phyloP scores from a whole-genome alignment of 2,797 vertebrate species.

The Microtus obscurus region DNA sequence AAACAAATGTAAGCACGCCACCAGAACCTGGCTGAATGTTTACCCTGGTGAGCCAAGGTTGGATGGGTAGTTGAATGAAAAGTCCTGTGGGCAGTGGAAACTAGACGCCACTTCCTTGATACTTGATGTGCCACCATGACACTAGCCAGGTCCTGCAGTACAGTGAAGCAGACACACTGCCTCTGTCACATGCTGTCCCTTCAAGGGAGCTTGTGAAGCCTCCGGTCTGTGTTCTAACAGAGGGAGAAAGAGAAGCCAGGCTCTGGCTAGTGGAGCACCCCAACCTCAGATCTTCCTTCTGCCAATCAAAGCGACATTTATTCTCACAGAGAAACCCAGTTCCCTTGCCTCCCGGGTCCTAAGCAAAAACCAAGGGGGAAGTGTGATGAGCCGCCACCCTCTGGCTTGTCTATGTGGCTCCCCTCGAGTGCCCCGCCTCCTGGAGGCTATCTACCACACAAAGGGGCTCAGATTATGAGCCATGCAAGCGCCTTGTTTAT shows the following conservation, averaged over 20 bases:
- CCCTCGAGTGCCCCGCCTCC: neutral
- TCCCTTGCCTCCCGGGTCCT: neutral
- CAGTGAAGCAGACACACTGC: neutral
- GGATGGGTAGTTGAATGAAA: neutral
- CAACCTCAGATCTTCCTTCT: neutral
- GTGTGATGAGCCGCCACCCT: neutral
- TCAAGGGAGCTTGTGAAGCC: neutral
- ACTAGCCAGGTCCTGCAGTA: neutral
- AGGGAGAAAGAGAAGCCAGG: neutral
- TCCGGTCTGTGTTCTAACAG: neutral
- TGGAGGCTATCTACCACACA: neutral
- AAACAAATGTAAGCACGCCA: neutral
- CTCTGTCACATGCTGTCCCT: neutral
- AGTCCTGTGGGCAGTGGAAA: neutral
- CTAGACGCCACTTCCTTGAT: neutral
- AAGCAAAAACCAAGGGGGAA: neutral
- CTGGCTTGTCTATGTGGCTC: neutral
- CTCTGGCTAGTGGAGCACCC: neutral
- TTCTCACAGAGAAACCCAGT: conserved; percentile 4
- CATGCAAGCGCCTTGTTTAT: neutral
- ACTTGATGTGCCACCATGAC: neutral
- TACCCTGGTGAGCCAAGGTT: neutral
- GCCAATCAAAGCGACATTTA: neutral
- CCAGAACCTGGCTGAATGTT: neutral
- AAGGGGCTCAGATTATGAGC: neutral